Conservation (phyloP, 2,888 invertebrate species). For the Linyphia triangularis region DNA sequence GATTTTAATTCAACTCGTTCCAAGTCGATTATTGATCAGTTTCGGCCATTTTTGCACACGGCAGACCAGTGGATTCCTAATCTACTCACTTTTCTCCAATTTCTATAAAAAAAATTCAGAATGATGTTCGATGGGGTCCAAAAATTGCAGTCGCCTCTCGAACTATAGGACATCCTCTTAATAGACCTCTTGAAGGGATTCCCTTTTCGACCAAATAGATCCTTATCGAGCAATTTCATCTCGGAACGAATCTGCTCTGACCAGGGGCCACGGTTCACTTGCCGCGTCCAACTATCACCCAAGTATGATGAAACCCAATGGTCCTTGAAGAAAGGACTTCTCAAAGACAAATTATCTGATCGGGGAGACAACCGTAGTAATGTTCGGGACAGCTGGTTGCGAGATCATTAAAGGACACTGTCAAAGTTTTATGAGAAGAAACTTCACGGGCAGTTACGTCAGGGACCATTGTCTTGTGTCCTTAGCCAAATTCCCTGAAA, state of each 20-base stretch:
- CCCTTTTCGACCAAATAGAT: neutral
- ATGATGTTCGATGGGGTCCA: no score
- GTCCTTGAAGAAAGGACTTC: conserved; percentile 38
- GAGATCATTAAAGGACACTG: conserved; percentile 6
- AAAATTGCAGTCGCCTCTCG: no score
- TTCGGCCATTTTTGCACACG: no score
- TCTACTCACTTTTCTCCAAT: no score
- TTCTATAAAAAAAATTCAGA: no score
- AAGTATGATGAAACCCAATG: conserved; percentile 45
- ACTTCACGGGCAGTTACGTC: conserved; percentile 23
- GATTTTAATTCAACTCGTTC: no score
- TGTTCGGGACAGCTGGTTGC: conserved; percentile 25
- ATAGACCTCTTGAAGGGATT: no score
- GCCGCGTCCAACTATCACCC: neutral
- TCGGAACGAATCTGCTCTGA: neutral
- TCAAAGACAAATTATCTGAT: conserved; percentile 23
- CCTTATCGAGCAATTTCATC: no score
- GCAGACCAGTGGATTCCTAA: no score
- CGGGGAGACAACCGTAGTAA: neutral
- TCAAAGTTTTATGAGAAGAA: conserved; percentile 11
- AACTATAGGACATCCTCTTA: no score
- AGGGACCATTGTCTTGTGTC: neutral
- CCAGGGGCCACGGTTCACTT: conserved; percentile 36
- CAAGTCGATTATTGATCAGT: no score
- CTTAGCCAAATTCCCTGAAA: neutral